Evolutionary conservation across 1,140 invertebrate genomes (phyloP), one percentile per base, ranked within the genome.

Genomic region (Drosophila setifemur): DNA sequence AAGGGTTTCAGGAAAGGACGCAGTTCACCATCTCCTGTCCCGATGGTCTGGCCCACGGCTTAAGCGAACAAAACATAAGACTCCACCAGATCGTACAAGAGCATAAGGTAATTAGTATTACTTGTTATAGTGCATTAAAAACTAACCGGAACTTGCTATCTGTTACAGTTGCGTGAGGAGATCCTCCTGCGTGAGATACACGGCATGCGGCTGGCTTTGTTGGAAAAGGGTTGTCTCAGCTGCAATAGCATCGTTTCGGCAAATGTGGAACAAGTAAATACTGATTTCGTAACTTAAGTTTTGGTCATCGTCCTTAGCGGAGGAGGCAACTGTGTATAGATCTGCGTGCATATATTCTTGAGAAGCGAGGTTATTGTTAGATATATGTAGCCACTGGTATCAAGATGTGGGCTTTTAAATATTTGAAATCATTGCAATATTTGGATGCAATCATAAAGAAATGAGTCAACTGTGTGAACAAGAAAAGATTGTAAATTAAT

Each of bases 21-120:
- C 82, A 79, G 40, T 74, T 89, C 7, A 70, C 71, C 5, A 78
- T 89, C 44, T 76, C 82, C 14, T 90, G 94, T 67, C 91, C 95
- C n/a, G 96, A 97, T 91, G 97, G 97, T 40, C 91, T 97, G 67
- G 93, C 95, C 31, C 93, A 95, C 47, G 93, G 95, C 61, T 92
- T 94, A 69, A 96, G 96, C 87, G 94, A 96, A 52, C 91, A 96
- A 63, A 96, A 97, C 88, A 93, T 94, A 78, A 90, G 96, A 61
- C 91, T 97, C 67, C 93, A 94, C 88, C 95, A 97, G 88, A 95
- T 97, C 60, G 94, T 96, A 66, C 91, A 93, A 21, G 94, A 96
- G 68, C 94, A 96, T 85, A 94, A 94, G 93, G 96, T 96, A 89
- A 43, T 23, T 1, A 4, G 16, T 23, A 2, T 33, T 8, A 12